phyloP scores from a whole-genome alignment of 2,797 vertebrate genomes.

The Hemibagrus guttatus region DNA sequence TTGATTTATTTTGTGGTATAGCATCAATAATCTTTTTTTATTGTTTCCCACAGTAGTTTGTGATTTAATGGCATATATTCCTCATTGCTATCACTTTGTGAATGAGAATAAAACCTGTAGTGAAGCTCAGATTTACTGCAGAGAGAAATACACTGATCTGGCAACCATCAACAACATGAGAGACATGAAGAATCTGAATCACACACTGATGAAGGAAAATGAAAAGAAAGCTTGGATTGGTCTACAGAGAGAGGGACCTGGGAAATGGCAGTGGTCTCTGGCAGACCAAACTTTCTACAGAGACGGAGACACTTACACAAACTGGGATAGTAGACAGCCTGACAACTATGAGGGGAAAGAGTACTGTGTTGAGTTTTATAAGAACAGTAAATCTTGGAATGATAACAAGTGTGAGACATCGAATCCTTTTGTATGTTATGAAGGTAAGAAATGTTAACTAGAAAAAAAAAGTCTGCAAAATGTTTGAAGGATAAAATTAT shows the following conservation, averaged over 20 bases:
- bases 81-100: slow-evolving; percentile 35
- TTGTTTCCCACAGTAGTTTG: not conserved
- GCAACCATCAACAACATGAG: slow-evolving; percentile 13
- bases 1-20: too few species aligned
- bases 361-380: not conserved
- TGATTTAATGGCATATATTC: not conserved
- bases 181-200: not conserved
- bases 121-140: slow-evolving; percentile 30
- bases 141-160: slow-evolving; percentile 31
- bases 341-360: not conserved
- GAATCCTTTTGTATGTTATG: slow-evolving; percentile 22
- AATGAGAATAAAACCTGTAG: not conserved
- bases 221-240: slow-evolving; percentile 28
- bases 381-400: accelerated
- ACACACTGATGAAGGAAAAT: not conserved
- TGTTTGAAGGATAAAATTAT: too few species aligned
- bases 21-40: too few species aligned
- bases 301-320: not conserved
- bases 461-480: too few species aligned
- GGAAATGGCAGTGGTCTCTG: slow-evolving; percentile 50
- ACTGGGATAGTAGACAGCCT: not conserved
- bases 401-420: accelerated
- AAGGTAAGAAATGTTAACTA: not conserved
- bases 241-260: not conserved
- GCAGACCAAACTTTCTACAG: slow-evolving; percentile 16